phyloP scores from a whole-genome alignment of 1,140 invertebrate genomes.

The Apocrypta bakeri region DNA sequence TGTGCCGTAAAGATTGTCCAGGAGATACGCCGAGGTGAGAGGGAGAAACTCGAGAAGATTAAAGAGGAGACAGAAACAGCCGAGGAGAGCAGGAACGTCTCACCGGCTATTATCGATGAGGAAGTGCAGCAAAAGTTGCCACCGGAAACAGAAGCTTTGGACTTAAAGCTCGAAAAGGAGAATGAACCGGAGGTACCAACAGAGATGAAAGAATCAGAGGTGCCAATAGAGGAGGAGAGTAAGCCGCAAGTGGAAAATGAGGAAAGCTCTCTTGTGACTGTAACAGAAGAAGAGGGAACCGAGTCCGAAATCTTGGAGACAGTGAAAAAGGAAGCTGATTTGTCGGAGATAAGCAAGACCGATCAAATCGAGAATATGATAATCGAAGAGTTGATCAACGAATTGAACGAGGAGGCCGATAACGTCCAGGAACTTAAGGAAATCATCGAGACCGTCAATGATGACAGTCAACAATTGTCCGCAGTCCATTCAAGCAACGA shows the following conservation, averaged over 20 bases:
- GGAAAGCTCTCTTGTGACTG: too few species aligned
- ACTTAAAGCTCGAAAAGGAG: neutral
- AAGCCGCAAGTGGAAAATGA: too few species aligned
- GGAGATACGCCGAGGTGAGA: constrained; percentile 25
- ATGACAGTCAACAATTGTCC: neutral
- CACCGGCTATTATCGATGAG: neutral
- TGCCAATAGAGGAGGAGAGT: constrained; percentile 13
- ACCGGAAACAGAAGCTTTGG: neutral
- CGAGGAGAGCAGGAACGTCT: neutral
- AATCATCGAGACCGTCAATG: constrained; percentile 4
- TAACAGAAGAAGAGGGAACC: neutral
- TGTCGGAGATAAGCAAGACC: neutral
- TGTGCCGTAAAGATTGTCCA: constrained; percentile 33
- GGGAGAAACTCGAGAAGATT: constrained; percentile 46
- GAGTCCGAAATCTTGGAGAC: constrained; percentile 11
- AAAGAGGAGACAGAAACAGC: constrained; percentile 31
- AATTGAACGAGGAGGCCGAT: constrained; percentile 39
- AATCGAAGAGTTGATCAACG: constrained; percentile 45
- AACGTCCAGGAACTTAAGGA: constrained; percentile 49
- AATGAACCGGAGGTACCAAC: neutral
- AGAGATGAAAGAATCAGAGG: constrained; percentile 45
- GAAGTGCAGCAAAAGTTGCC: neutral
- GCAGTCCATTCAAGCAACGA: constrained; percentile 26
- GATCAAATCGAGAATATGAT: constrained; percentile 45
- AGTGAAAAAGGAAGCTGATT: neutral